Conservation (phyloP, 2,888 invertebrate species). For the Phrixothrix hirtus region DNA sequence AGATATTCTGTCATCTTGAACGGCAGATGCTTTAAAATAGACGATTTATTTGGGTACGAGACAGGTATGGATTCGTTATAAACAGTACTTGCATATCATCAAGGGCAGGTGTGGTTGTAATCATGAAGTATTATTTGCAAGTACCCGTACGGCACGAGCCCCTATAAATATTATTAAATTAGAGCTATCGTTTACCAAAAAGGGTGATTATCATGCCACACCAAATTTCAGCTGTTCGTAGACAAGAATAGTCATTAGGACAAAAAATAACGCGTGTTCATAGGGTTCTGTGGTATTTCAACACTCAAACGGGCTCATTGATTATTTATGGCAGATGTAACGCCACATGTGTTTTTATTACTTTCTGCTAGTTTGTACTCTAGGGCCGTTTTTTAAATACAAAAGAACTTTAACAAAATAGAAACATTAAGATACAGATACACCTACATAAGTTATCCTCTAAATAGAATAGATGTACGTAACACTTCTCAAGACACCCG, state of each 20-base stretch:
- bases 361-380: neutral
- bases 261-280: constrained; percentile 16
- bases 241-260: constrained; percentile 12
- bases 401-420: neutral
- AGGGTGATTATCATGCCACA: constrained; percentile 11
- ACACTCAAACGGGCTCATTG: constrained; percentile 17
- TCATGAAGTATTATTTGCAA: neutral
- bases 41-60: constrained; percentile 16
- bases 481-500: too few relatives aligned
- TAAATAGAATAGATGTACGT: too few relatives aligned
- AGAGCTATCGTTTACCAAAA: constrained; percentile 26
- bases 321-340: constrained; percentile 23
- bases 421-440: too few relatives aligned
- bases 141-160: constrained; percentile 28
- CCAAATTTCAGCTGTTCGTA: constrained; percentile 22
- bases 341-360: constrained; percentile 16
- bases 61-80: constrained; percentile 6
- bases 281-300: constrained; percentile 17
- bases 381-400: neutral
- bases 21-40: constrained; percentile 25
- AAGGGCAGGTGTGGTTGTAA: constrained; percentile 25
- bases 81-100: constrained; percentile 8
- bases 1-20: constrained; percentile 25
- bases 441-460: too few relatives aligned
- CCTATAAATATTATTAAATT: constrained; percentile 33